Percentiles rank a stretch among this genome's conserved stretches.
phyloP scores from a whole-genome alignment of 1,140 invertebrate genomes.

The Daktulosphaira vitifoliae region DNA sequence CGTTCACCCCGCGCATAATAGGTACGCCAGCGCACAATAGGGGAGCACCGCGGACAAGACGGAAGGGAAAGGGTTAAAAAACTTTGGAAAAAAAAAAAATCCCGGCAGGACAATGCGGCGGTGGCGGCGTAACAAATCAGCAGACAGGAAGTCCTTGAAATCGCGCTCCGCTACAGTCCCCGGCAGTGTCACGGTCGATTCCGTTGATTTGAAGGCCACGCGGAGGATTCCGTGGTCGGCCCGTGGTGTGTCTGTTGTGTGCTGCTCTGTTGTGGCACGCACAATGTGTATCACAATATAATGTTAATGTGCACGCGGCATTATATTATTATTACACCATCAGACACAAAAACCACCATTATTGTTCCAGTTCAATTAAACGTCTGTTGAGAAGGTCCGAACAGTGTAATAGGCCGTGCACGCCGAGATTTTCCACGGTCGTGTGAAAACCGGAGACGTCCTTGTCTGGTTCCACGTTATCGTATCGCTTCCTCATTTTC shows the following conservation, averaged over 20 bases:
- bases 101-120: constrained; percentile 6
- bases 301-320: not conserved
- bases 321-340: not conserved
- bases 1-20: no score
- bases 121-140: constrained; percentile 27
- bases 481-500: no score
- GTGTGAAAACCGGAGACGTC: constrained; percentile 15
- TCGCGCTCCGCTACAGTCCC: constrained; percentile 17
- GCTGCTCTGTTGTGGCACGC: no score
- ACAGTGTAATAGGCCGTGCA: not conserved
- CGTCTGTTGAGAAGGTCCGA: constrained; percentile 30
- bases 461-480: not conserved
- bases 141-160: constrained; percentile 33
- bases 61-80: constrained; percentile 14
- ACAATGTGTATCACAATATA: constrained; percentile 10
- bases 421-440: constrained; percentile 28
- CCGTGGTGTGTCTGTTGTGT: not conserved
- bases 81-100: constrained; percentile 28
- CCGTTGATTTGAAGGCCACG: constrained; percentile 19
- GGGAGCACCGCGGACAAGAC: not conserved
- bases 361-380: constrained; percentile 32
- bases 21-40: no score
- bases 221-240: constrained; percentile 6
- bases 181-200: constrained; percentile 31
- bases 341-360: not conserved